Conservation (phyloP, 1,140 invertebrate species). For the Hylyphantes graminicola region DNA sequence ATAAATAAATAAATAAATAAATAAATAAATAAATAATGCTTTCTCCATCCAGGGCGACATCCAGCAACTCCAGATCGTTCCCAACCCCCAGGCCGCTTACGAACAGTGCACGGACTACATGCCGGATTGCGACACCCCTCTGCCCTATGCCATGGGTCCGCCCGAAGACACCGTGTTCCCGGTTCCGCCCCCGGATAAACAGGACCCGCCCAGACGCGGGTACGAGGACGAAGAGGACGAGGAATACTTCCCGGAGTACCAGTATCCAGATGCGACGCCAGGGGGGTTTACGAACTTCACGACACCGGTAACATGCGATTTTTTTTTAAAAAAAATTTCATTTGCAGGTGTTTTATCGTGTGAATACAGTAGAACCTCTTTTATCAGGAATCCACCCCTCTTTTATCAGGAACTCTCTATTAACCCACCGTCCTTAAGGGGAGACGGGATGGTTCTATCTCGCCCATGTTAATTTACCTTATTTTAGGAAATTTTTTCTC, state of each 20-base stretch:
- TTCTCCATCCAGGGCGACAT: conserved; percentile 76
- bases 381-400: too few relatives aligned
- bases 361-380: too few relatives aligned
- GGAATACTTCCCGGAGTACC: conserved; percentile 63
- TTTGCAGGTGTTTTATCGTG: not conserved
- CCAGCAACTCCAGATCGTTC: conserved; percentile 78
- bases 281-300: conserved; percentile 41
- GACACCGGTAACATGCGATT: conserved; percentile 5
- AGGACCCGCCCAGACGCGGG: conserved; percentile 8
- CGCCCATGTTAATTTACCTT: too few relatives aligned
- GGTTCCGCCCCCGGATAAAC: conserved; percentile 16
- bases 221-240: conserved; percentile 62
- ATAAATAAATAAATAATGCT: too few relatives aligned
- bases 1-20: too few relatives aligned
- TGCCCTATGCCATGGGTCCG: conserved; percentile 57
- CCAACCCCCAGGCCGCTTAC: conserved; percentile 81
- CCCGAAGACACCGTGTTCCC: conserved; percentile 54
- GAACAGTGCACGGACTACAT: conserved; percentile 78
- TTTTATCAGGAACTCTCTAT: too few relatives aligned
- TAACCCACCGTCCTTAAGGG: too few relatives aligned
- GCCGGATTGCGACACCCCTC: conserved; percentile 73
- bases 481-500: too few relatives aligned
- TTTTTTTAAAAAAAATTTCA: not conserved
- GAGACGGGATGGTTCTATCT: too few relatives aligned
- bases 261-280: conserved; percentile 42